Percentiles rank a stretch among this genome's conserved stretches.
Evolutionary conservation across 2,797 vertebrate species (phyloP).

Genomic region (Megaceryle alcyon): DNA sequence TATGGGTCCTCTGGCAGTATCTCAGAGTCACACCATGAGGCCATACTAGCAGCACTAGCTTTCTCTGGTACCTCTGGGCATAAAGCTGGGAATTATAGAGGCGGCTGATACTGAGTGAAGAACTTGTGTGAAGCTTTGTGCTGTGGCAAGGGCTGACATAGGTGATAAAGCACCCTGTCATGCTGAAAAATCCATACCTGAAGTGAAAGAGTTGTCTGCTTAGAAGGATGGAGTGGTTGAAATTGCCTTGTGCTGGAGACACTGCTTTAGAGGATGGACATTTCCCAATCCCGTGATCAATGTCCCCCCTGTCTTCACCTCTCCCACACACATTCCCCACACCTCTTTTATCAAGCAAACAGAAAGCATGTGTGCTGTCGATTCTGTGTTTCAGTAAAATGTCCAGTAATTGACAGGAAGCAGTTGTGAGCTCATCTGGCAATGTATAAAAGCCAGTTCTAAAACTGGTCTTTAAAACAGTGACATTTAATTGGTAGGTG

Average conservation of each 20-base stretch:
- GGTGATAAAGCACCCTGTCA: neutral
- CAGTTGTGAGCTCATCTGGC: slow-evolving; percentile 35
- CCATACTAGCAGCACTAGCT: neutral
- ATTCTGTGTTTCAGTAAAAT: neutral
- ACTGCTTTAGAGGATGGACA: neutral
- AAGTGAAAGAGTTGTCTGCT: neutral
- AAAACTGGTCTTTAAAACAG: slow-evolving; percentile 18
- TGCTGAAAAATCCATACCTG: neutral
- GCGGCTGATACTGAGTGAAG: rapidly evolving
- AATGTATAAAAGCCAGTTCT: slow-evolving; percentile 1
- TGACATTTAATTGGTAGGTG: slow-evolving; percentile 23
- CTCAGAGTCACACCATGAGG: rapidly evolving
- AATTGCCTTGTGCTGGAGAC: neutral
- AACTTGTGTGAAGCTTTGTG: rapidly evolving
- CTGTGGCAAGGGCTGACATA: neutral
- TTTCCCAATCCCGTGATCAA: neutral
- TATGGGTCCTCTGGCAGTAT: neutral
- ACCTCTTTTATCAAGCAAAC: neutral
- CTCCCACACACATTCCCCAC: neutral
- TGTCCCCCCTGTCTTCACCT: rapidly evolving
- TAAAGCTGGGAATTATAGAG: neutral
- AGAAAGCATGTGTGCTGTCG: neutral
- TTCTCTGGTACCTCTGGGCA: neutral
- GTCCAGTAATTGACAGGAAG: neutral
- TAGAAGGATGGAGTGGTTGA: neutral